Conservation (phyloP, 2,888 invertebrate species). For the Eremobia ochroleuca region DNA sequence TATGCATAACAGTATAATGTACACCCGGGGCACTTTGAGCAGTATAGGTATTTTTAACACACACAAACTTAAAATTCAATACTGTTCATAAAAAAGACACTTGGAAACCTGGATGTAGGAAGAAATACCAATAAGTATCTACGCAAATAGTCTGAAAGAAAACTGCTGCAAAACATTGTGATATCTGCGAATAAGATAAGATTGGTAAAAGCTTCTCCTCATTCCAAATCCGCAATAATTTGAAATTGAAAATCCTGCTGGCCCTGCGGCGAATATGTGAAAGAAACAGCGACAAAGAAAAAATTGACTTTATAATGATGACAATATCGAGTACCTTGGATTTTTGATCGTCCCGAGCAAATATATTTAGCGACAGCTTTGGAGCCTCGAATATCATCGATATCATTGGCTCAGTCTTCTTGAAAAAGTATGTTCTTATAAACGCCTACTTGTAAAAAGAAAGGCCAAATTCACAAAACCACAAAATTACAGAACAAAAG, state of each 20-base stretch:
- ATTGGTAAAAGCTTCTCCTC: background rate
- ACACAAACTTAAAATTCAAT: background rate
- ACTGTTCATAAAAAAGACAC: background rate
- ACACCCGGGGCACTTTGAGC: too few species aligned
- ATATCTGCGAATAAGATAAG: conserved; percentile 3
- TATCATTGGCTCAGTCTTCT: background rate
- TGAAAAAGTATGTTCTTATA: background rate
- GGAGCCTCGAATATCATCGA: background rate
- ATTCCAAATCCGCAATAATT: background rate
- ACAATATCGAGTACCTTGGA: background rate
- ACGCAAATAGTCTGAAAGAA: conserved; percentile 12
- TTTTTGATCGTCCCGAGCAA: background rate
- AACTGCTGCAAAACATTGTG: background rate
- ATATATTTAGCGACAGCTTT: background rate
- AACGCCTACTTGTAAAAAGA: background rate
- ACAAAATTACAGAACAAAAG: too few species aligned
- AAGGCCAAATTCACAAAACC: background rate
- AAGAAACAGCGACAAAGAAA: background rate
- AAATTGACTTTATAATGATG: background rate
- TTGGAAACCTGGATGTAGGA: background rate
- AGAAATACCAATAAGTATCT: background rate
- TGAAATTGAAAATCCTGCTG: background rate
- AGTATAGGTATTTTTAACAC: background rate
- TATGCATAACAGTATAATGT: background rate
- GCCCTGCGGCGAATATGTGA: background rate